Evolutionary conservation across 1,140 invertebrate species (phyloP).

Genomic region (Meloidogyne floridensis): DNA sequence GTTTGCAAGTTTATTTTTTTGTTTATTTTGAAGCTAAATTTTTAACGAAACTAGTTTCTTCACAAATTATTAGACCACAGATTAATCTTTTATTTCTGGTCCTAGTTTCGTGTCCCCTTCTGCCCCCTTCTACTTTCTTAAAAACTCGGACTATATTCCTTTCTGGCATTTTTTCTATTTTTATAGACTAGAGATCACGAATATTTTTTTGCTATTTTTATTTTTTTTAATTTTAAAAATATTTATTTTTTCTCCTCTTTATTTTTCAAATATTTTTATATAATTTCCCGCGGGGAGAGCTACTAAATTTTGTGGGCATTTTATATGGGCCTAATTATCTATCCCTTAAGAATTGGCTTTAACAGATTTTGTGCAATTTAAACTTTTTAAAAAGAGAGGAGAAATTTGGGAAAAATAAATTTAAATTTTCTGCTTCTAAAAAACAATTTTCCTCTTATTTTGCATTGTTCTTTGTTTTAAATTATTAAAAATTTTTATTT

Average conservation of each 20-base stretch:
- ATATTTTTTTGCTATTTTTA: not conserved
- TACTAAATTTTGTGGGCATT: not conserved
- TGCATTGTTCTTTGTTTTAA: not conserved
- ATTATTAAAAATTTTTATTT: too few relatives aligned
- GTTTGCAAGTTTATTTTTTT: too few relatives aligned
- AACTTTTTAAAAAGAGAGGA: not conserved
- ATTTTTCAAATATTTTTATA: not conserved
- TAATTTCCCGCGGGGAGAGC: conserved; percentile 3
- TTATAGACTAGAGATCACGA: too few relatives aligned
- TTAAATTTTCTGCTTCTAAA: not conserved
- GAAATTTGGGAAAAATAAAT: not conserved
- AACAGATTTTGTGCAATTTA: not conserved
- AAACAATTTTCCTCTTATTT: not conserved
- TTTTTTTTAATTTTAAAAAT: not conserved
- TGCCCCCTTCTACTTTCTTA: too few relatives aligned
- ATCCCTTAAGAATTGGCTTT: not conserved
- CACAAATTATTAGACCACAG: too few relatives aligned
- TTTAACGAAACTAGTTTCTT: too few relatives aligned
- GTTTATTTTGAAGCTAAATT: too few relatives aligned
- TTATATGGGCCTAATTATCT: not conserved
- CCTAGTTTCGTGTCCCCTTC: too few relatives aligned
- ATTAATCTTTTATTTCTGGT: too few relatives aligned
- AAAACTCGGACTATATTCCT: too few relatives aligned
- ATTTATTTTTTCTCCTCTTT: not conserved
- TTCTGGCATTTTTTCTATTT: too few relatives aligned